phyloP scores from a whole-genome alignment of 2,797 vertebrate species.

The Champsocephalus esox region DNA sequence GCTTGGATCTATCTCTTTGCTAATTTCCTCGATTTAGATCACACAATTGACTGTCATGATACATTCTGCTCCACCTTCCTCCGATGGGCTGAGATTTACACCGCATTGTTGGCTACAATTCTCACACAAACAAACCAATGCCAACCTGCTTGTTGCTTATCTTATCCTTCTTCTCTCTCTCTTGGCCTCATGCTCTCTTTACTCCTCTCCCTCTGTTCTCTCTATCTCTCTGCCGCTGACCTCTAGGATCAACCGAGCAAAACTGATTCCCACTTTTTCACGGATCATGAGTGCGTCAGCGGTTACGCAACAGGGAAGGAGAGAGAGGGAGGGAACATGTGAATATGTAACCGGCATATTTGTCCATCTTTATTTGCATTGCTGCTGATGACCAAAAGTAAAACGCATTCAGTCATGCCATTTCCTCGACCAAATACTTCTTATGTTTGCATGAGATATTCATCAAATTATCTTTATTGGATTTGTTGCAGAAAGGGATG shows the following conservation, averaged over 20 bases:
- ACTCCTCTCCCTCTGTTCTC: constrained; percentile 39
- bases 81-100: constrained; percentile 24
- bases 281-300: constrained; percentile 82
- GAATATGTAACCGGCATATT: constrained; percentile 70
- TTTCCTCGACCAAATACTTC: constrained; percentile 24
- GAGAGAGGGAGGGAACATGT: constrained; percentile 29
- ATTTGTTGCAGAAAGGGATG: constrained; percentile 12
- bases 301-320: constrained; percentile 69
- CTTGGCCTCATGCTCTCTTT: constrained; percentile 43
- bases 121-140: constrained; percentile 41
- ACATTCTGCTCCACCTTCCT: constrained; percentile 16
- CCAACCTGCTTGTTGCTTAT: constrained; percentile 5
- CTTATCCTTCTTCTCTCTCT: constrained; percentile 19
- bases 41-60: constrained; percentile 37
- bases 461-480: constrained; percentile 20
- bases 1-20: constrained; percentile 5
- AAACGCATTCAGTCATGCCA: constrained; percentile 29
- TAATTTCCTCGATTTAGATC: constrained; percentile 33
- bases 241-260: constrained; percentile 83
- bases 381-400: constrained; percentile 41
- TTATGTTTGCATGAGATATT: constrained; percentile 33
- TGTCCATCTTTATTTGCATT: constrained; percentile 51
- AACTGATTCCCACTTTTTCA: constrained; percentile 83
- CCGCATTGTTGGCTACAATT: constrained; percentile 27
- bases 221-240: constrained; percentile 66